Base-by-base conservation (phyloP, 92 coral and sea anemone genomes). In the Heliopora coerulea region DNA sequence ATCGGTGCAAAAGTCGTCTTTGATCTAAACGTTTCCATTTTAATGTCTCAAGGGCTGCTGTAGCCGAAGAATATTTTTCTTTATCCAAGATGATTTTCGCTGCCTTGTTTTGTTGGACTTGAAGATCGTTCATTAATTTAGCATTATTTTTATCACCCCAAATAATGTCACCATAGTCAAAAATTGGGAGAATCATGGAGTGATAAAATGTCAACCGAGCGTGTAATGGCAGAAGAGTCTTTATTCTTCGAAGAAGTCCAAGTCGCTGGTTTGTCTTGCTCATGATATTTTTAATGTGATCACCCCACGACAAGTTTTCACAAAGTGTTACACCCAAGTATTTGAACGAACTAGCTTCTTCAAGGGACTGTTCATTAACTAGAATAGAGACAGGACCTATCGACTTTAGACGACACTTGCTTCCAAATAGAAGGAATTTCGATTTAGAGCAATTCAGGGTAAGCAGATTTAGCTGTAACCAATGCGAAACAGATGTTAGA, bases 61-160 rank as follows among this genome's bases (percentile, higher is more conserved):
- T 74, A 1, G 57, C 50, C 39, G 56, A 74, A 12, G 79, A 74
- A 26, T 57, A 56, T 50, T 34, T 56, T 59, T 66, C 34, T 39
- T 28, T 74, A 57, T 72, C 66, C 8, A 72, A n/a, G 6, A 54
- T 50, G 25, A 19, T 34, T 56, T 56, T 73, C 46, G 54, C 69
- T 73, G 78, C 78, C 52, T 73, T 56, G 68, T 73, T 73, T 32
- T 73, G 49, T 50, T 50, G 68, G 15, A 50, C 48, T 73, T 73
- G 66, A 12, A 73, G 62, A 50, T 30, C 27, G 17, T 73, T 73
- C 78, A 73, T 54, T 14, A 73, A 32, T 29, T 3, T 7, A 29
- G 63, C 25, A 44, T 56, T n/a, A n/a, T n/a, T n/a, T n/a, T n/a
- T n/a, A n/a, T n/a, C n/a, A n/a, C n/a, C n/a, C n/a, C n/a, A n/a